Conservation (phyloP, 2,797 vertebrate species). For the Chaunax sp. region DNA sequence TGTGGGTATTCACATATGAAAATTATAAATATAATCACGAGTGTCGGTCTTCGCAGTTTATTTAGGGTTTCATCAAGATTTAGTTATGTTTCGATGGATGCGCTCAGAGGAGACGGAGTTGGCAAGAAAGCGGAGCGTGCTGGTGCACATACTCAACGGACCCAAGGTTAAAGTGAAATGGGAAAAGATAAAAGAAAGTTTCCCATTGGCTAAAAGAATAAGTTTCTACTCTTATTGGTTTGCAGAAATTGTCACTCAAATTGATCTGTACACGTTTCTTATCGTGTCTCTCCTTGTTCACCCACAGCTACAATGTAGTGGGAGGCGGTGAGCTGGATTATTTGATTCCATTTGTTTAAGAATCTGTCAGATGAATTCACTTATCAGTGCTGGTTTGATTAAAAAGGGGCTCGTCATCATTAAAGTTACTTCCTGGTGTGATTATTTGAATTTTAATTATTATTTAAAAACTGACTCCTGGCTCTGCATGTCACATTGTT, state of each 20-base stretch:
- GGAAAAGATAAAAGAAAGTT: constrained; percentile 40
- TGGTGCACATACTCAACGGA: constrained; percentile 29
- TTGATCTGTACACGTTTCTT: constrained; percentile 33
- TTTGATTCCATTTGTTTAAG: not conserved
- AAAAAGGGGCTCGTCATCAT: too few species aligned
- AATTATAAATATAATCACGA: too few species aligned
- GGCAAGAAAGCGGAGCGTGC: not conserved
- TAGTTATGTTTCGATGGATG: not conserved
- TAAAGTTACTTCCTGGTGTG: not conserved
- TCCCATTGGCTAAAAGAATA: constrained; percentile 60
- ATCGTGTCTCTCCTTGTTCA: not conserved
- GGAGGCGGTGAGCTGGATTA: not conserved
- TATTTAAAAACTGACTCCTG: too few species aligned
- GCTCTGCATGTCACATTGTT: not conserved
- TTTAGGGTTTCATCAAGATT: not conserved
- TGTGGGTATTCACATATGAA: too few species aligned
- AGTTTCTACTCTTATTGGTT: constrained; percentile 37
- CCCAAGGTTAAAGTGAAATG: constrained; percentile 14
- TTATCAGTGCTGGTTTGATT: too few species aligned
- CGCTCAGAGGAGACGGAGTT: not conserved
- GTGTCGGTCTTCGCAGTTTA: not conserved
- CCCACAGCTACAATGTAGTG: constrained; percentile 5
- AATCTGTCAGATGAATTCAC: too few species aligned
- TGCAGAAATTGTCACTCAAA: constrained; percentile 47
- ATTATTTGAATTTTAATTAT: not conserved